Evolutionary conservation across 2,113 vertebrate species (phyloP).

Genomic region (Chaetodon auriga): DNA sequence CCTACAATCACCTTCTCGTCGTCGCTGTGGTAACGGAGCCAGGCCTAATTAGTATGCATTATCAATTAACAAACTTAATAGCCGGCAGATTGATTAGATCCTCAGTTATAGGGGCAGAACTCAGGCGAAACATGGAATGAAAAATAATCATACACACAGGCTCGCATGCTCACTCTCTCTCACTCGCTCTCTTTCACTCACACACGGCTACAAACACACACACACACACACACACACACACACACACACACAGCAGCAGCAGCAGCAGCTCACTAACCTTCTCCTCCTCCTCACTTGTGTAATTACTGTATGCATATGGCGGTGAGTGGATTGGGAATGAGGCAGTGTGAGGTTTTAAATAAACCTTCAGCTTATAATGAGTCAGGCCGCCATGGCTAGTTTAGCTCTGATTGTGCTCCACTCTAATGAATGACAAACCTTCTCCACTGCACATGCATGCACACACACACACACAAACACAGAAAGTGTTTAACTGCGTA

Average conservation of each 20-base stretch:
- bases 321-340: constrained; percentile 91
- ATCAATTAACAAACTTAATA: constrained; percentile 99
- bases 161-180: constrained; percentile 60
- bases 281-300: constrained; percentile 94
- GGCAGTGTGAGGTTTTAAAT: constrained; percentile 90
- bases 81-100: constrained; percentile 99
- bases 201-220: constrained; percentile 45
- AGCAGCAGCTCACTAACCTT: constrained; percentile 92
- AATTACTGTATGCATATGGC: constrained; percentile 98
- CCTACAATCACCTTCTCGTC: constrained; percentile 99
- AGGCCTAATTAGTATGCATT: constrained; percentile 99
- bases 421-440: constrained; percentile 84
- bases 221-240: constrained; percentile 30
- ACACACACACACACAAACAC: constrained; percentile 33
- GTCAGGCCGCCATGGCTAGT: constrained; percentile 88
- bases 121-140: constrained; percentile 98
- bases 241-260: constrained; percentile 59
- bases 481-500: constrained; percentile 19
- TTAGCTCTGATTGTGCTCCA: constrained; percentile 86
- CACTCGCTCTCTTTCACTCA: constrained; percentile 11
- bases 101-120: constrained; percentile 99
- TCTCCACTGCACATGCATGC: constrained; percentile 53
- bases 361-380: constrained; percentile 90
- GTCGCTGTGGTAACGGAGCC: constrained; percentile 98
- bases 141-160: constrained; percentile 90